These are phyloP conservation scores for Crematogaster levior DNA, from an alignment of 2,888 invertebrate species.

Conservation along the genomic window DNA sequence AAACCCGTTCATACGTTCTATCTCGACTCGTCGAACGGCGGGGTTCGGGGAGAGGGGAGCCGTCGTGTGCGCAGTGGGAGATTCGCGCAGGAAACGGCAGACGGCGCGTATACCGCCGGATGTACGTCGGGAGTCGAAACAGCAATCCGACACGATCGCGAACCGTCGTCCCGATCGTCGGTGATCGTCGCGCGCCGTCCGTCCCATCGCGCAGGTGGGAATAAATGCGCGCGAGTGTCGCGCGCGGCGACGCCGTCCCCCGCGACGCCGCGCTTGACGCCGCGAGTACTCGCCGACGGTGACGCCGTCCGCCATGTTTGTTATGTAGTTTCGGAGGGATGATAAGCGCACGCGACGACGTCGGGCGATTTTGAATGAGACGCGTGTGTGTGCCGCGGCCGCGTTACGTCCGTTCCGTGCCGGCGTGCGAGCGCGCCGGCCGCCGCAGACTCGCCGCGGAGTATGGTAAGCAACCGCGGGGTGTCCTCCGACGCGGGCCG, in stretches of 20 bases:
- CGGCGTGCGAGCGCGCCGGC: conserved; percentile 60
- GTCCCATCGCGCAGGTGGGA: not conserved
- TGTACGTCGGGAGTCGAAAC: conserved; percentile 25
- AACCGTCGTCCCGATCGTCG: no score
- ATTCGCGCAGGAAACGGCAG: not conserved
- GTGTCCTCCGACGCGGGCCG: conserved; percentile 1
- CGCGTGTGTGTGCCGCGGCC: conserved; percentile 60
- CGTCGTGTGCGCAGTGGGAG: no score
- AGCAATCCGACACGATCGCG: not conserved
- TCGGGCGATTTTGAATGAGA: conserved; percentile 72
- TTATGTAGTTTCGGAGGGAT: conserved; percentile 83
- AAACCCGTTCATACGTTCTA: no score
- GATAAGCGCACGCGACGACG: conserved; percentile 76
- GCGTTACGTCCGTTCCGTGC: conserved; percentile 60
- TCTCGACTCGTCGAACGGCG: no score
- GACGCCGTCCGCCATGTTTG: conserved; percentile 84
- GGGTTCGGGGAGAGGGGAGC: no score
- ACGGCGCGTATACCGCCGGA: not conserved
- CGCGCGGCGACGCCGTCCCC: not conserved
- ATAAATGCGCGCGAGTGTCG: not conserved
- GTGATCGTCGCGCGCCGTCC: not conserved
- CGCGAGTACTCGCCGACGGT: conserved; percentile 67
- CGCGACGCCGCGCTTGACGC: conserved; percentile 37
- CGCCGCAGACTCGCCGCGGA: conserved; percentile 63
- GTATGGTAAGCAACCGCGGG: conserved; percentile 77